Conservation (phyloP, 1,140 invertebrate species). For the Drosophila equinoxialis region DNA sequence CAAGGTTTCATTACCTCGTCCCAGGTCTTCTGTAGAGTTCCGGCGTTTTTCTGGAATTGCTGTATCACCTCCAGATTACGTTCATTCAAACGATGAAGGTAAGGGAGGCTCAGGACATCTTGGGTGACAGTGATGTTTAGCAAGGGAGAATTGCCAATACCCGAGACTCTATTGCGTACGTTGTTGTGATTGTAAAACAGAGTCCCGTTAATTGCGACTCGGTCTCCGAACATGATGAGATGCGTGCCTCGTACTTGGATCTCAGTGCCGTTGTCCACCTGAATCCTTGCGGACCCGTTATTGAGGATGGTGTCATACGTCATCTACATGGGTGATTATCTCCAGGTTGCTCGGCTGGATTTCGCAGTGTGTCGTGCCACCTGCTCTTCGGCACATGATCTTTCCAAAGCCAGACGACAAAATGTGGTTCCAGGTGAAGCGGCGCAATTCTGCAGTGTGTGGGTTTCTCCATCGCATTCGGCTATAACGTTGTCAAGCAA, state of each 20-base stretch:
- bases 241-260: constrained; percentile 26
- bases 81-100: constrained; percentile 20
- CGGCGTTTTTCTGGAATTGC: background rate
- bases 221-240: constrained; percentile 20
- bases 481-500: constrained; percentile 23
- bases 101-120: constrained; percentile 21
- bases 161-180: constrained; percentile 2
- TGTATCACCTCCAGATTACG: constrained; percentile 14
- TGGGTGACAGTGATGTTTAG: constrained; percentile 16
- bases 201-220: constrained; percentile 28
- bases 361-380: constrained; percentile 22
- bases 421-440: constrained; percentile 15
- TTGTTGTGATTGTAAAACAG: constrained; percentile 16
- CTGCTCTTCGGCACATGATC: constrained; percentile 28
- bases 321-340: background rate
- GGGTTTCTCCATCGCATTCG: constrained; percentile 2
- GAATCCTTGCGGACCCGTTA: constrained; percentile 27
- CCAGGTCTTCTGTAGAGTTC: constrained; percentile 27
- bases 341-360: constrained; percentile 21
- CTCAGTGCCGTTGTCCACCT: constrained; percentile 1
- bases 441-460: constrained; percentile 12
- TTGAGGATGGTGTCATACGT: background rate
- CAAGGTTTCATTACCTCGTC: constrained; percentile 29
- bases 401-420: constrained; percentile 11
- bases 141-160: constrained; percentile 6